A percentile compares a stretch with the other conserved stretches of the same genome.
phyloP scores from a whole-genome alignment of 2,888 invertebrate species.

The Perizoma flavofasciatum region DNA sequence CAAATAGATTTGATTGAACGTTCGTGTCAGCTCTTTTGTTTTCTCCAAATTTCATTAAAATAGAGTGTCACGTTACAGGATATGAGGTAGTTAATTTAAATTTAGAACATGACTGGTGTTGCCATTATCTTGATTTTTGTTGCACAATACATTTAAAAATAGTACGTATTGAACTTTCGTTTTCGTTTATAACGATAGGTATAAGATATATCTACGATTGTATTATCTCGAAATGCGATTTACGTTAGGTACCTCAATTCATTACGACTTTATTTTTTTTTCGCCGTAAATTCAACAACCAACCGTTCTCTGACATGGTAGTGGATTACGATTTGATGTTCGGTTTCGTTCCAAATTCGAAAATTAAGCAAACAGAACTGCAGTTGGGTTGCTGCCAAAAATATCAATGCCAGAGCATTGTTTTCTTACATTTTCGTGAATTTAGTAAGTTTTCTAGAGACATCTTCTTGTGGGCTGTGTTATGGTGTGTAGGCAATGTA shows the following conservation, averaged over 20 bases:
- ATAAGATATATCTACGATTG: too few relatives aligned
- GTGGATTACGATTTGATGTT: conserved; percentile 5
- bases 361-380: conserved; percentile 26
- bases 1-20: conserved; percentile 26
- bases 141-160: neutral
- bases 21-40: conserved; percentile 29
- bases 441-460: conserved; percentile 8
- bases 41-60: conserved; percentile 47
- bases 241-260: too few relatives aligned
- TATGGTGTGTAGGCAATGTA: conserved; percentile 11
- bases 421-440: conserved; percentile 20
- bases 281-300: too few relatives aligned
- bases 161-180: too few relatives aligned
- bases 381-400: conserved; percentile 36
- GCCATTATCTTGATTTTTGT: conserved; percentile 27
- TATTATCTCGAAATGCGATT: too few relatives aligned
- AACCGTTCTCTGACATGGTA: too few relatives aligned
- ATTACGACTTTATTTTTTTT: too few relatives aligned
- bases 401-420: conserved; percentile 29
- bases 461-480: conserved; percentile 15
- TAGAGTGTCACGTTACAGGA: conserved; percentile 59
- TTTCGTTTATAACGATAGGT: too few relatives aligned
- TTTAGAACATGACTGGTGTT: conserved; percentile 59
- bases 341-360: conserved; percentile 25
- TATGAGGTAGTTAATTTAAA: conserved; percentile 52